These are phyloP conservation scores for Homalodisca vitripennis DNA, from an alignment of 1,140 invertebrate species.

Conservation along the genomic window DNA sequence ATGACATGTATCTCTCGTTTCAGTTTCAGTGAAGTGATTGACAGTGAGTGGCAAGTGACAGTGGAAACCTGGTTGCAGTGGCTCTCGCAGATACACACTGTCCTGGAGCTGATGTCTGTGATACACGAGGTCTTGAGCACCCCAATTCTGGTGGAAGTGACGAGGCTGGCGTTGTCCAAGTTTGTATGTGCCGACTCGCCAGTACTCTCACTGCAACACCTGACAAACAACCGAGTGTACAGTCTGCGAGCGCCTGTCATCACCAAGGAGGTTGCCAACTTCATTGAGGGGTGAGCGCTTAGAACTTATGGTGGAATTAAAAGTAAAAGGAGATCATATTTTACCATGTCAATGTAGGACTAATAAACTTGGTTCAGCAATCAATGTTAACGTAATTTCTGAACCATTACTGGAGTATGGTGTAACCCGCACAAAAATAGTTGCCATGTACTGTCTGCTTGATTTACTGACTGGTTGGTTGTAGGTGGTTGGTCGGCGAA, in stretches of 20 bases:
- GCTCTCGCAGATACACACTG: constrained; percentile 11
- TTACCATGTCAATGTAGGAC: too few species aligned
- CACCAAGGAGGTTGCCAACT: not conserved
- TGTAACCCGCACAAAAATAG: too few species aligned
- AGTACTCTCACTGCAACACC: not conserved
- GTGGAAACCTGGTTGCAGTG: not conserved
- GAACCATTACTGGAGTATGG: too few species aligned
- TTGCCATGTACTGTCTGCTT: too few species aligned
- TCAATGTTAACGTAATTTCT: too few species aligned
- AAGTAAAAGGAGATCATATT: too few species aligned
- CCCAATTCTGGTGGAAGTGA: not conserved
- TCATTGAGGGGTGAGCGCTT: constrained; percentile 21
- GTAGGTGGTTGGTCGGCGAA: too few species aligned
- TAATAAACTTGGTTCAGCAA: too few species aligned
- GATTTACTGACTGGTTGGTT: too few species aligned
- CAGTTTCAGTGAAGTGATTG: not conserved
- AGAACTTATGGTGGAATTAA: too few species aligned
- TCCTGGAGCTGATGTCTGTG: not conserved
- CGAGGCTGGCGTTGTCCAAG: not conserved
- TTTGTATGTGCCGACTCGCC: not conserved
- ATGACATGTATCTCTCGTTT: too few species aligned
- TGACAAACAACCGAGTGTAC: not conserved
- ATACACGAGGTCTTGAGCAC: not conserved
- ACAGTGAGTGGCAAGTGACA: not conserved
- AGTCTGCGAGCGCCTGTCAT: not conserved